phyloP scores from a whole-genome alignment of 2,888 invertebrate genomes.

The Habrosyne pyritoides region DNA sequence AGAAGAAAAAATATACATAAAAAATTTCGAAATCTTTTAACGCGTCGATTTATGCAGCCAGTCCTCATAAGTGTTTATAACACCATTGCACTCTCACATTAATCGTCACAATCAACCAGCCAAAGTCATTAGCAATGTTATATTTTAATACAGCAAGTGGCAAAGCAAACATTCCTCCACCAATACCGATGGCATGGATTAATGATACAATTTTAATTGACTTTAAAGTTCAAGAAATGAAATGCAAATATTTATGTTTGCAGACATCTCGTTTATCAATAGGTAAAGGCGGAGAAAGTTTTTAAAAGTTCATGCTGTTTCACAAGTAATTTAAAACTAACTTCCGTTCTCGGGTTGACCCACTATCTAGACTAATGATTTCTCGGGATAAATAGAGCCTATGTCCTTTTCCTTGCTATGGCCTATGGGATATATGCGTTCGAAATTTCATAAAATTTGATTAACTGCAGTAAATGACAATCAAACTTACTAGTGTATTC shows the following conservation, averaged over 20 bases:
- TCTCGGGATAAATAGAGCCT: too few species aligned
- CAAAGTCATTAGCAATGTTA: conserved; percentile 26
- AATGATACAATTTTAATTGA: conserved; percentile 47
- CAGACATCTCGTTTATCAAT: neutral
- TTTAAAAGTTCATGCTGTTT: neutral
- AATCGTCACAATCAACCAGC: conserved; percentile 27
- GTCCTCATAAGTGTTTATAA: conserved; percentile 16
- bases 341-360: too few species aligned
- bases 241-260: conserved; percentile 4
- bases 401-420: too few species aligned
- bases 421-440: neutral
- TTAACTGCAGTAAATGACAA: too few species aligned
- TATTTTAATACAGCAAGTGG: conserved; percentile 37
- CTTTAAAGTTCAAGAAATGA: conserved; percentile 21
- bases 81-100: conserved; percentile 24
- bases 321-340: neutral
- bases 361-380: too few species aligned
- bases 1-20: too few species aligned
- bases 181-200: conserved; percentile 36
- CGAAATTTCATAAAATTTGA: neutral
- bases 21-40: neutral
- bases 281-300: neutral
- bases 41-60: conserved; percentile 4
- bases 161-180: conserved; percentile 29
- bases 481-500: too few species aligned